Base-by-base conservation (phyloP, 1,140 invertebrate species). In the Drosophila lowei region DNA sequence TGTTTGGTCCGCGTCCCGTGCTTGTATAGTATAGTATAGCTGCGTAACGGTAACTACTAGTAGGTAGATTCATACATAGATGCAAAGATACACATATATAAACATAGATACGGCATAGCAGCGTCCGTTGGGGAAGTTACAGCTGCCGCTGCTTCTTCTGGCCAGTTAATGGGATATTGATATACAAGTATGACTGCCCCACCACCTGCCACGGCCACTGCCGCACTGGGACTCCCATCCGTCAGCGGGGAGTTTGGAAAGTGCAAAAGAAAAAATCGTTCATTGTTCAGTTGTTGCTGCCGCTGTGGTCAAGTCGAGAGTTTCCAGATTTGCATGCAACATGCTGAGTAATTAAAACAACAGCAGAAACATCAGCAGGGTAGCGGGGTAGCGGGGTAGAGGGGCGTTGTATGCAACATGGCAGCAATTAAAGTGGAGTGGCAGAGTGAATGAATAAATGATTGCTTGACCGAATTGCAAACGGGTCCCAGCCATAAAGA, bases 31-130 rank as follows among this genome's bases (percentile, higher is more conserved):
- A n/a, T n/a, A n/a, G n/a, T n/a, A n/a, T n/a, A 66, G 77, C 81
- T 86, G 83, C 83, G 81, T 85, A 85, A 85, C 81, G 81, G 81
- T 85, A 85, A 77, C 72, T 77, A 74, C 77, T 73, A 86, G 67
- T 80, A 75, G 63, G 44, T 75, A 67, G 42, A 68, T 30, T 8
- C 28, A 30, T 48, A 67, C 65, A 68, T 41, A 67, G 49, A 68
- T 48, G 67, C 34, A 56, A 30, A 67, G 43, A 65, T 55, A 66
- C 43, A 55, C 28, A 16, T 6, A 48, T 34, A 11, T 34, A 11
- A 34, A 34, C 9, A 11, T 34, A 18, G 28, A 38, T 49, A 34
- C 34, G n/a, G 11, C 23, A 44, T 16, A 47, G 44, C 43, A 25
- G 25, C 23, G 21, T 18, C 43, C 16, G 21, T 11, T 58, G 5